Base-by-base conservation (phyloP, 37 sponge, comb jelly and placozoan species). In the Beroe ovata region DNA sequence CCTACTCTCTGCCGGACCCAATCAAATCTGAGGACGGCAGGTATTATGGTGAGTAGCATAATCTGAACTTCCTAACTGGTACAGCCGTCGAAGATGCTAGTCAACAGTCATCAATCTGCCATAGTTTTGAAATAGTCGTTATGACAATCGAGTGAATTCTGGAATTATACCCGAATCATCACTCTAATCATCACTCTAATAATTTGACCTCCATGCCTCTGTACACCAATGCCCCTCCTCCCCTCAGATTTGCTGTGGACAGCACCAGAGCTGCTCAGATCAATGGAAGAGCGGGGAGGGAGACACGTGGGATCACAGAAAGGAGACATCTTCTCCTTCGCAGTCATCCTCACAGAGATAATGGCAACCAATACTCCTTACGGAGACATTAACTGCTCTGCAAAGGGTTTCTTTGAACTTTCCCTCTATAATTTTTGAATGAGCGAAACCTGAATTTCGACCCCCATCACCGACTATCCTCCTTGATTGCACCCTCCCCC, bases 301-400 rank as follows among this genome's bases (percentile, higher is more conserved):
- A 60, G 42, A 38, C 3, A 11, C 21, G 29, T 36, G 21, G 89
- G 89, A 62, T 40, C 61, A 6, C 89, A 89, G 64, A 89, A 89
- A 23, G 89, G 89, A 3, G 89, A 89, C 40, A 61, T 89, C 32
- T 89, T 33, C 0, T 63, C 64, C 32, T 89, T 89, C 39, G 89
- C 64, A 23, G 35, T 89, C 28, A 89, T 89, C 28, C 32, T 89
- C 22, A 33, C 63, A 0, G 89, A 89, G 32, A 89, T 89, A 19
- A 63, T 89, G 63, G 21, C 61, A 1, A 62, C n/a, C 8, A 89
- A 89, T 0, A 39, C 40, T 0, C 89, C 89, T 21, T 89, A 89
- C 64, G 64, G 89, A 1, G 64, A 89, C 33, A 21, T 37, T 1
- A 62, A 89, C 35, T 89, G 63, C 23, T 89, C 89, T 19, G 64